These are phyloP conservation scores for Furcula furcula DNA, from an alignment of 2,888 invertebrate species.

Conservation along the genomic window DNA sequence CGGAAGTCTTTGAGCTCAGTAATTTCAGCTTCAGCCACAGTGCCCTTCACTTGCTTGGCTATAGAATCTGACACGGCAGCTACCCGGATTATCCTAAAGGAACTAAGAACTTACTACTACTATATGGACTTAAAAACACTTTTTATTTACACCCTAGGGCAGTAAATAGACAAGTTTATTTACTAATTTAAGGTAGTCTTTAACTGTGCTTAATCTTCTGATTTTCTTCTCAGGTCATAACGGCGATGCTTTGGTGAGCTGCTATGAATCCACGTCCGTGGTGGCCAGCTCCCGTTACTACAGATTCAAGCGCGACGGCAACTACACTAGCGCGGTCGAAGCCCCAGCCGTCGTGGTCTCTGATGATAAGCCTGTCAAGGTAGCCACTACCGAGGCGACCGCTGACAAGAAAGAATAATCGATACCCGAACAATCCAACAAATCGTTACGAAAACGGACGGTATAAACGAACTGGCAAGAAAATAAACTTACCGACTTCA, in stretches of 20 bases:
- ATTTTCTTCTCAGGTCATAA: slow-evolving; percentile 73
- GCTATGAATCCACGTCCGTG: slow-evolving; percentile 71
- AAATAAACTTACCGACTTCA: not conserved
- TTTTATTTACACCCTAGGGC: too few species aligned
- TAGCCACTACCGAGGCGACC: slow-evolving; percentile 12
- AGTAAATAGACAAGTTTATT: too few species aligned
- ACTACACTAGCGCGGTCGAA: slow-evolving; percentile 34
- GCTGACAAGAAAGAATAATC: slow-evolving; percentile 33
- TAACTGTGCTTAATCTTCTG: too few species aligned
- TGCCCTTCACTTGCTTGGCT: too few species aligned
- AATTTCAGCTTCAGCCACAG: too few species aligned
- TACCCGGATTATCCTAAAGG: too few species aligned
- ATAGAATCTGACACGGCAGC: too few species aligned
- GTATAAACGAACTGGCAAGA: slow-evolving; percentile 1
- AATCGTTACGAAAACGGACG: slow-evolving; percentile 14
- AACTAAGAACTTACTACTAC: too few species aligned
- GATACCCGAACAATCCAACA: slow-evolving; percentile 9
- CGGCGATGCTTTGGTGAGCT: slow-evolving; percentile 83
- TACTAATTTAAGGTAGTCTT: too few species aligned
- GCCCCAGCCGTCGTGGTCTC: slow-evolving; percentile 21
- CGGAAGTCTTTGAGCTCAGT: too few species aligned
- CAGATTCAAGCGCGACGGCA: slow-evolving; percentile 69
- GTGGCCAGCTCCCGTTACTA: slow-evolving; percentile 64
- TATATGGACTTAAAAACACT: too few species aligned
- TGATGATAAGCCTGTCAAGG: slow-evolving; percentile 27